A percentile compares a stretch with the other conserved stretches of the same genome.
Evolutionary conservation across 2,888 invertebrate genomes (phyloP).

Genomic region (Glaucopsyche alexis): DNA sequence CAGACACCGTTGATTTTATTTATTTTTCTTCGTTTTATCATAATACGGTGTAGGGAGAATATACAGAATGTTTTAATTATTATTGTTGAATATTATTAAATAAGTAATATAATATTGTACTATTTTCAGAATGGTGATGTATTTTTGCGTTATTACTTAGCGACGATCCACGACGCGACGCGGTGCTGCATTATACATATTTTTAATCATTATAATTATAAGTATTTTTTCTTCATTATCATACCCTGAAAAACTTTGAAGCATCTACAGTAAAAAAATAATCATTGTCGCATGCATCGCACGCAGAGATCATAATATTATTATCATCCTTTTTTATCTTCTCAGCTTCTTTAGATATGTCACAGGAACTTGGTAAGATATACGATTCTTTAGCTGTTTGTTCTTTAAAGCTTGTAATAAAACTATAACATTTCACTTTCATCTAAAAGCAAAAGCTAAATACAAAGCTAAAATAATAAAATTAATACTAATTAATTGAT

Average conservation of each 20-base stretch:
- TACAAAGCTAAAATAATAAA: not conserved
- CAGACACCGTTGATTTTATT: constrained; percentile 62
- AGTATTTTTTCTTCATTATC: no score
- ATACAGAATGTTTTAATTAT: constrained; percentile 46
- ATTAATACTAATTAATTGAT: not conserved
- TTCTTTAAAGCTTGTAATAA: no score
- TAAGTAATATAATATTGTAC: not conserved
- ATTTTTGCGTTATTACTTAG: no score
- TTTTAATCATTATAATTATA: no score
- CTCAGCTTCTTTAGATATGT: no score
- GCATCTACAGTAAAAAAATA: not conserved
- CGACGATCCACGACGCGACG: no score
- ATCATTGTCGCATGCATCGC: not conserved
- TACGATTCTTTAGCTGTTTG: no score
- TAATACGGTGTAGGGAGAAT: constrained; percentile 54
- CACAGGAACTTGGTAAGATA: no score
- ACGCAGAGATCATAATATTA: no score
- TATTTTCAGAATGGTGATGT: not conserved
- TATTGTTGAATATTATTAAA: not conserved
- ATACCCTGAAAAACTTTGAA: not conserved
- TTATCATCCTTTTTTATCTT: no score
- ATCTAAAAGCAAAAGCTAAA: not conserved
- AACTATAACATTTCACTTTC: no score
- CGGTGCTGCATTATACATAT: no score
- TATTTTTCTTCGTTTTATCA: constrained; percentile 70